phyloP scores from a whole-genome alignment of 2,113 vertebrate genomes.

The Aptenodytes patagonicus region DNA sequence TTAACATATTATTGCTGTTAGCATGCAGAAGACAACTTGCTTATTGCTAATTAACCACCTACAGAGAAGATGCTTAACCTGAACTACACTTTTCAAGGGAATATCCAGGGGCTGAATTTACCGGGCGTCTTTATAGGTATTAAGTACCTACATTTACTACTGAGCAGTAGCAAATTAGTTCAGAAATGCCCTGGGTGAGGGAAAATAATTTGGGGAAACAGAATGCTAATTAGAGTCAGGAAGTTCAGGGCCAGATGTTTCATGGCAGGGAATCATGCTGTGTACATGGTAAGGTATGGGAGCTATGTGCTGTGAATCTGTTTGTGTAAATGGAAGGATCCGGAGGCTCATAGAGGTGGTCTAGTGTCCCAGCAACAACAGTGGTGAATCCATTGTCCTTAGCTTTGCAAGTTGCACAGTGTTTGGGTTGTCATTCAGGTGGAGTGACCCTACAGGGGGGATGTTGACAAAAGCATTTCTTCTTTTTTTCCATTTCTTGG shows the following conservation, averaged over 20 bases:
- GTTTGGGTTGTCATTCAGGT: neutral
- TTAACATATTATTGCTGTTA: neutral
- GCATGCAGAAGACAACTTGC: neutral
- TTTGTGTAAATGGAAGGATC: neutral
- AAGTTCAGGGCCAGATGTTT: slow-evolving; percentile 8
- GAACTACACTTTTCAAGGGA: neutral
- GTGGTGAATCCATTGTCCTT: neutral
- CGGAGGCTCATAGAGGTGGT: neutral
- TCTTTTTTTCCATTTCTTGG: neutral
- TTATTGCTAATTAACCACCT: slow-evolving; percentile 40
- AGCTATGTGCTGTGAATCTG: neutral
- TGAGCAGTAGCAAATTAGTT: slow-evolving; percentile 2
- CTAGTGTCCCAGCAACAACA: neutral
- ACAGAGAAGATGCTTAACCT: slow-evolving; percentile 9
- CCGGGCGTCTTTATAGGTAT: neutral
- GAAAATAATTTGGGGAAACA: neutral
- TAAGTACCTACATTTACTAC: neutral
- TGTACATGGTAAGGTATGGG: neutral
- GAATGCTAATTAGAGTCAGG: slow-evolving; percentile 5
- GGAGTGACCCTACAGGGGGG: neutral
- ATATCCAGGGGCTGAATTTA: neutral
- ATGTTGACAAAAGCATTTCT: neutral
- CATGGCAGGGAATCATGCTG: neutral
- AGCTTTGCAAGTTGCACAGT: neutral
- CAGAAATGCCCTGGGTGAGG: neutral